Evolutionary conservation across 1,140 invertebrate species (phyloP).

Genomic region (Drosophila oshimai): DNA sequence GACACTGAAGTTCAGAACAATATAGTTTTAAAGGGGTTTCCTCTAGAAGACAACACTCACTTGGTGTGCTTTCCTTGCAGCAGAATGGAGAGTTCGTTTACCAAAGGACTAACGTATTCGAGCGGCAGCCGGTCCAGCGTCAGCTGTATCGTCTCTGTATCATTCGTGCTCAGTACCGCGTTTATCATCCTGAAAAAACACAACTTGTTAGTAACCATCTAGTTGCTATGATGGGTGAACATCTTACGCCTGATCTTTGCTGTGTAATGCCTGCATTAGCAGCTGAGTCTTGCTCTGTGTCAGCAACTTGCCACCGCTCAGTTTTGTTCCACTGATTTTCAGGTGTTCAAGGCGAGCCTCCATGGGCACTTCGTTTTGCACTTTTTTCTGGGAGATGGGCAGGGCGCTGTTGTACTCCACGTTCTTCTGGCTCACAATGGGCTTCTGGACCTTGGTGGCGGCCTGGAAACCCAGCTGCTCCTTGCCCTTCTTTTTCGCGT

Average conservation of each 20-base stretch:
- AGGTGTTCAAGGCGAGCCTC: constrained; percentile 90
- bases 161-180: constrained; percentile 84
- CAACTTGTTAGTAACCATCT: not conserved
- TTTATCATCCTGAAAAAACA: constrained; percentile 83
- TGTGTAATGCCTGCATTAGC: constrained; percentile 90
- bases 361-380: constrained; percentile 88
- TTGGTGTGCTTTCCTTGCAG: constrained; percentile 85
- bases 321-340: constrained; percentile 82
- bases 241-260: constrained; percentile 87
- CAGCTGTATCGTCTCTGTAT: constrained; percentile 85
- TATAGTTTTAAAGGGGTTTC: not conserved
- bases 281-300: constrained; percentile 89
- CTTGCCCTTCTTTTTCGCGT: constrained; percentile 77
- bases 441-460: constrained; percentile 83
- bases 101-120: constrained; percentile 85
- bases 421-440: constrained; percentile 80
- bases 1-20: constrained; percentile 84
- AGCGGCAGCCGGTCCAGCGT: constrained; percentile 86
- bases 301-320: constrained; percentile 82
- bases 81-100: constrained; percentile 86
- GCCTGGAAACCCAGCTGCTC: constrained; percentile 56
- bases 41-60: constrained; percentile 81
- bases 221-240: not conserved
- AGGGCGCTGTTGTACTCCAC: constrained; percentile 74
- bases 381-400: constrained; percentile 83